These are phyloP conservation scores for human DNA, from an alignment of 2,113 vertebrate genomes.

Conservation along the genomic window DNA sequence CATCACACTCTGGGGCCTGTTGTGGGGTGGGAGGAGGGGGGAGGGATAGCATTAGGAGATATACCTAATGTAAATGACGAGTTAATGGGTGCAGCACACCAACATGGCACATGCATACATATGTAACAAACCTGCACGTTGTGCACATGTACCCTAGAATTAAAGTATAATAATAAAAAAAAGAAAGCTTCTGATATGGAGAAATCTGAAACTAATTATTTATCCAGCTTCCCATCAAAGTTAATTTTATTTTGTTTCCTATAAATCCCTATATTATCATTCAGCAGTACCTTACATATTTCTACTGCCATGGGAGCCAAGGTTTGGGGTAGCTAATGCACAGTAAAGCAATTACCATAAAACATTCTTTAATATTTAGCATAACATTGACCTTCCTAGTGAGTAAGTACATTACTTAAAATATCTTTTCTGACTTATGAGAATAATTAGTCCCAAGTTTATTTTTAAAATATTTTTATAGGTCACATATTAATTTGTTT, in stretches of 20 bases:
- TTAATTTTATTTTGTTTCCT: not conserved
- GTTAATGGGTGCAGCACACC: too few species aligned
- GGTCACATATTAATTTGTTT: not conserved
- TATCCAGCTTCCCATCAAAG: not conserved
- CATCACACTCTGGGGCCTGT: too few species aligned
- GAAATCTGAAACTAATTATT: not conserved
- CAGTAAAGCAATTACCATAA: conserved; percentile 3
- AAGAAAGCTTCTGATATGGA: not conserved
- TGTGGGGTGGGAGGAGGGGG: too few species aligned
- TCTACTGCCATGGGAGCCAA: not conserved
- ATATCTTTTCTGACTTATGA: conserved; percentile 1
- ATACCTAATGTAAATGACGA: too few species aligned
- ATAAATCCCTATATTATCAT: not conserved
- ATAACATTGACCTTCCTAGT: conserved; percentile 22
- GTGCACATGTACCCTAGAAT: too few species aligned
- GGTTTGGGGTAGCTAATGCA: not conserved
- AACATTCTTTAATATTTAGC: conserved; percentile 35
- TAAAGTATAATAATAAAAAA: too few species aligned
- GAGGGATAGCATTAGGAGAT: too few species aligned
- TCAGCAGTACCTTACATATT: not conserved
- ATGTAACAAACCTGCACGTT: too few species aligned
- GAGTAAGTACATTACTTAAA: conserved; percentile 48
- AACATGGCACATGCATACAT: too few species aligned
- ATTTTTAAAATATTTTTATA: not conserved
- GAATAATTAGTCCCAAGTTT: not conserved